Base-by-base conservation (phyloP, 1,140 invertebrate genomes). In the Aphelinus certus region DNA sequence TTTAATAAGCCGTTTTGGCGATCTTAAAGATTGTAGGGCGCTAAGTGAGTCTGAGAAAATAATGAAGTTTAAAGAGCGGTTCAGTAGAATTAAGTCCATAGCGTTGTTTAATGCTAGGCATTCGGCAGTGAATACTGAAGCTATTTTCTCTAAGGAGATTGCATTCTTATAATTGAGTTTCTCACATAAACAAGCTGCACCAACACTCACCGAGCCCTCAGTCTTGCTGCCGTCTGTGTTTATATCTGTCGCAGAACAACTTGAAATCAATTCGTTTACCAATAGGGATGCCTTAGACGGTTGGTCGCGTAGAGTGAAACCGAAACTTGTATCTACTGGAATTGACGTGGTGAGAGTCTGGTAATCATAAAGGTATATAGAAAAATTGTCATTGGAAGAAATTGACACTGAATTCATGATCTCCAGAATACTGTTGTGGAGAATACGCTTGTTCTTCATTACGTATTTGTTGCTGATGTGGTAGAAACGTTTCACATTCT, bases 81-180 rank as follows among this genome's bases (percentile, higher is more conserved):
- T 26, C 26, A 26, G 26, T 26, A 67, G 47, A 0, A 53, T 53
- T 5, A 67, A 3, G 26, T 74, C 64, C 1, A 74, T 4, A n/a
- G 64, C 72, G n/a, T 60, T 9, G 5, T 61, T 61, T 4, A 67
- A 7, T 3, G 72, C 60, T 10, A 72, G 46, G 48, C 72, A 74
- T 46, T 74, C 64, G 3, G 63, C 47, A 1, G 62, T 57, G 48
- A 57, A 65, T 7, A 72, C 48, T 4, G 61, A 64, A n/a, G 61
- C 55, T 6, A 46, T 3, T 7, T 1, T 3, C 49, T 60, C 6
- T 10, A 72, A 7, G 6, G 42, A 47, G 57, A 10, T 65, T 4
- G 51, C 51, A 53, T 9, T 6, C 4, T 6, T 9, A 53, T 53
- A 53, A 9, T 53, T 9, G 51, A 6, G 9, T 53, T 9, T 4